Percentiles rank a stretch among this genome's conserved stretches.
Evolutionary conservation across 2,888 invertebrate species (phyloP).

Genomic region (Xylocampa areola): DNA sequence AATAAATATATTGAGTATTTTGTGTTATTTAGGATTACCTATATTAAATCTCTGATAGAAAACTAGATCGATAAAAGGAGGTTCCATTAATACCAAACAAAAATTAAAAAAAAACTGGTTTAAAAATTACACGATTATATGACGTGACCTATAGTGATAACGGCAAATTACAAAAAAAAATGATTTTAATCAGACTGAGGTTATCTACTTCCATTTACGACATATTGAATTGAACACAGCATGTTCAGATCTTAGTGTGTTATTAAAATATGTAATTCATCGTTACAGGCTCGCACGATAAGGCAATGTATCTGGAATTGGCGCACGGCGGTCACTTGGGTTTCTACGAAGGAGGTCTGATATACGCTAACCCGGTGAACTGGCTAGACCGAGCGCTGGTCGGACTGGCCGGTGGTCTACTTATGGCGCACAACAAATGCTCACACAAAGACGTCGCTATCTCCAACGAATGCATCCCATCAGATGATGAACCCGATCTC

Average conservation of each 20-base stretch:
- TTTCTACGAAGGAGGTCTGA: constrained; percentile 96
- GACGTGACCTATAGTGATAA: constrained; percentile 42
- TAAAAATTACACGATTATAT: constrained; percentile 24
- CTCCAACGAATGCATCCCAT: constrained; percentile 48
- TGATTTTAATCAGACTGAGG: constrained; percentile 17
- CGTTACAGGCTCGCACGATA: constrained; percentile 91
- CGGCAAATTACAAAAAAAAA: constrained; percentile 11
- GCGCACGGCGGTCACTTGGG: constrained; percentile 98
- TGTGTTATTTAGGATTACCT: no score
- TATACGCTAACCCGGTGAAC: constrained; percentile 96
- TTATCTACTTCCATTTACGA: constrained; percentile 29
- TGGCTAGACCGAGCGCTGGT: constrained; percentile 98
- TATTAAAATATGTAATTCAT: constrained; percentile 10
- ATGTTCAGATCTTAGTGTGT: not conserved
- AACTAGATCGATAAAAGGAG: no score
- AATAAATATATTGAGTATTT: no score
- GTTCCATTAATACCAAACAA: no score
- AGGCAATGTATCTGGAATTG: constrained; percentile 93
- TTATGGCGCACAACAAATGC: constrained; percentile 89
- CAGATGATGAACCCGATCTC: constrained; percentile 81
- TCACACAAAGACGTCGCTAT: constrained; percentile 66
- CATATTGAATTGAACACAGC: constrained; percentile 14
- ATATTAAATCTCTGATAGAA: no score
- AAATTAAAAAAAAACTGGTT: no score
- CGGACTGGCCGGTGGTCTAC: constrained; percentile 93